A percentile compares a stretch with the other conserved stretches of the same genome.
Evolutionary conservation across 2,113 vertebrate genomes (phyloP).

Genomic region (Carettochelys insculpta): DNA sequence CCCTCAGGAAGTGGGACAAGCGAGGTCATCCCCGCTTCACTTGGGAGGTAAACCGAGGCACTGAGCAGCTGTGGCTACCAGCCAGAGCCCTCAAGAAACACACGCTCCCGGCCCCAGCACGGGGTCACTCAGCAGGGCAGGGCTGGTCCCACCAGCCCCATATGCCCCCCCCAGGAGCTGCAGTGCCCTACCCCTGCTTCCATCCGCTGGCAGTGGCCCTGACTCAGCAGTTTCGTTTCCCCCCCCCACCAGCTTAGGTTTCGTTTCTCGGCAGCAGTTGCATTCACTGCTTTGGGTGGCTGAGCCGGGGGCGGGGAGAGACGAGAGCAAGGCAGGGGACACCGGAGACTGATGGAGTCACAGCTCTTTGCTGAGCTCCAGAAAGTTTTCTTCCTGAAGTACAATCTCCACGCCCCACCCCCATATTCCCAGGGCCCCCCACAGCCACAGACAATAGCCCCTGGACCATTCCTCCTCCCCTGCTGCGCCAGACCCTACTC

Average conservation of each 20-base stretch:
- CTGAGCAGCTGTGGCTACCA: not conserved
- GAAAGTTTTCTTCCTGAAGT: not conserved
- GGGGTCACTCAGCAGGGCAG: not conserved
- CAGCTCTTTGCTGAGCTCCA: not conserved
- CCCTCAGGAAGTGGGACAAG: too few relatives aligned
- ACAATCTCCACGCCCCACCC: not conserved
- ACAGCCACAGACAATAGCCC: not conserved
- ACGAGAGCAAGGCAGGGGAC: too few relatives aligned
- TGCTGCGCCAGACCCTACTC: not conserved
- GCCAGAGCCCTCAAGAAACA: not conserved
- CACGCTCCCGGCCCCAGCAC: not conserved
- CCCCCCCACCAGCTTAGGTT: not conserved
- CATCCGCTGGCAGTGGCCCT: not conserved
- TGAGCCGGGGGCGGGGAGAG: not conserved
- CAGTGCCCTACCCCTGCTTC: not conserved
- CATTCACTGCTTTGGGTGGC: not conserved
- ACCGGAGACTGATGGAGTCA: too few relatives aligned
- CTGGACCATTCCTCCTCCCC: not conserved
- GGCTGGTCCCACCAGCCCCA: not conserved
- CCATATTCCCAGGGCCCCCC: not conserved
- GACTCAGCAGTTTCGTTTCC: not conserved
- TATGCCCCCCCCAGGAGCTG: too few relatives aligned
- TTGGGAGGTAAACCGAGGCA: not conserved
- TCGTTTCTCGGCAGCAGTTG: not conserved
- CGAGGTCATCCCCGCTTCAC: not conserved